Conservation (phyloP, 1,140 invertebrate species). For the Lerema accius region DNA sequence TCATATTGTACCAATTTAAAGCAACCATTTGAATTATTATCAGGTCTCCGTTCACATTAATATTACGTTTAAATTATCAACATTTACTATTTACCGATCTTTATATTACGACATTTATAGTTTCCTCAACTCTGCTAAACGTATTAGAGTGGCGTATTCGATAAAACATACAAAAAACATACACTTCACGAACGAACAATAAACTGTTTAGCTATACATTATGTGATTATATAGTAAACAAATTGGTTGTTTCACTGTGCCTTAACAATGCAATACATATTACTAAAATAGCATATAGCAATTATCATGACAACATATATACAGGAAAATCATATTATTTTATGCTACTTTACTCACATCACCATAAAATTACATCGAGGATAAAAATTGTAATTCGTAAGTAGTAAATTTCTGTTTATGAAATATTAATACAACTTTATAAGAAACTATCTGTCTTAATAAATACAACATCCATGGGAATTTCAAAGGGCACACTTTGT, state of each 20-base stretch:
- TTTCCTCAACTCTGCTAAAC: conserved; percentile 18
- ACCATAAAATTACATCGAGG: background rate
- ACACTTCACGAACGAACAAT: background rate
- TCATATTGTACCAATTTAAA: conserved; percentile 73
- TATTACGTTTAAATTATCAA: conserved; percentile 42
- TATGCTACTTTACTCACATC: no score
- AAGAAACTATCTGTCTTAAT: background rate
- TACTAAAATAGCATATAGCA: no score
- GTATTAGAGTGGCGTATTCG: conserved; percentile 14
- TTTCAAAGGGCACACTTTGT: background rate
- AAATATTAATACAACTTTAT: background rate
- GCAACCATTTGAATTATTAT: conserved; percentile 70
- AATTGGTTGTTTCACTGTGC: no score
- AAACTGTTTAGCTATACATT: no score
- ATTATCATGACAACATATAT: no score
- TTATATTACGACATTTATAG: conserved; percentile 20
- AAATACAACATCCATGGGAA: background rate
- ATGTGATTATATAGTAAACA: no score
- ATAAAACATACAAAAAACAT: conserved; percentile 13
- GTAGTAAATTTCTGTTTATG: background rate
- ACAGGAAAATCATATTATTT: background rate
- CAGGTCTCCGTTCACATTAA: conserved; percentile 57
- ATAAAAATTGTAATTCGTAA: background rate
- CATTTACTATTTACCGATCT: conserved; percentile 21
- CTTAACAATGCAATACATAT: no score